Evolutionary conservation across 2,888 invertebrate species (phyloP), one percentile per base, ranked within the genome.

Genomic region (Kuschelorhynchus macadamiae): DNA sequence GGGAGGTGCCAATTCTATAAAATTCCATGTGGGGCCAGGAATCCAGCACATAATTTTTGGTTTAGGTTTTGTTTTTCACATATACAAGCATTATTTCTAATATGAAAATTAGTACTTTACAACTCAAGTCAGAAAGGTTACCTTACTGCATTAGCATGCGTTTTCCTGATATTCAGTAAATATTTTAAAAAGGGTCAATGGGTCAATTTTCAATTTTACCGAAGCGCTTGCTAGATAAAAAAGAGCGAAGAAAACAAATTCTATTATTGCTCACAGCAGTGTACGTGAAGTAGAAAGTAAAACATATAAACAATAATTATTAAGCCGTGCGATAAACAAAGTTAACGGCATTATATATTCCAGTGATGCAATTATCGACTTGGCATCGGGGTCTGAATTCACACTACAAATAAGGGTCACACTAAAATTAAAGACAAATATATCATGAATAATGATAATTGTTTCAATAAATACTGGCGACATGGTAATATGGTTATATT

Each of bases 251-350:
- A 2, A 17, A 32, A 33, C 32, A 32, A 50, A 50, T 33, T 18
- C 11, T 50, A 50, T 14, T 14, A 49, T 30, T 12, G 49, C 14
- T 20, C 17, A 36, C 14, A 52, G 14, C 52, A 30, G 30, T 55
- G 25, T 55, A 8, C 47, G 33, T 32, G 41, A 66, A 49, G 57
- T 66, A 66, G 66, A 66, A 66, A 66, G 66, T 66, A 66, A 66
- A 66, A 66, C 59, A 65, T 65, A 41, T 66, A 66, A 66, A 49
- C 66, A 66, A 66, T n/a, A n/a, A n/a, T 60, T 46, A 57, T 42
- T 52, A 44, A 57, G 42, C 36, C 50, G 42, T 44, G 65, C 50
- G 30, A 57, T 49, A 32, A 47, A 56, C 41, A 30, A 44, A 50
- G 33, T 11, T 66, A 66, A 66, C 66, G 60, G 59, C 60, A 60